Conservation (phyloP, 2,113 vertebrate genomes). For the Pseudonaja textilis region DNA sequence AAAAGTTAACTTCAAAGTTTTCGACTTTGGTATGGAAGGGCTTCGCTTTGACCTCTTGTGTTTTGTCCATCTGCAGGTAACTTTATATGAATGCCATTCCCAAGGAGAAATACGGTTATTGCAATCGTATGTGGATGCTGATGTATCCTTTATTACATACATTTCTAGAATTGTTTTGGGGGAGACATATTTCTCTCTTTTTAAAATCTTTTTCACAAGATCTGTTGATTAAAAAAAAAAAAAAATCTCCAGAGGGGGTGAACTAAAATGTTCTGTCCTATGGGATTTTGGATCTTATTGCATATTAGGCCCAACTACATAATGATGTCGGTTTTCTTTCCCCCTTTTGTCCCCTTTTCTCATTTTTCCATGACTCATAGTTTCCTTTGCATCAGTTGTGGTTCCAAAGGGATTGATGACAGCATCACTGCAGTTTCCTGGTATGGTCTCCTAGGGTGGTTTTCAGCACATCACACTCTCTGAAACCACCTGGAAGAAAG, state of each 20-base stretch:
- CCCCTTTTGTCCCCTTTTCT: background rate
- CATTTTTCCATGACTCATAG: background rate
- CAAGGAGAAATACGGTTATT: conserved; percentile 93
- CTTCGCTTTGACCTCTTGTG: conserved; percentile 3
- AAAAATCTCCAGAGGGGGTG: background rate
- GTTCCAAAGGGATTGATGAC: background rate
- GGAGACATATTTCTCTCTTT: background rate
- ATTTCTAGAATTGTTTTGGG: background rate
- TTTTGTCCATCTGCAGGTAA: conserved; percentile 78
- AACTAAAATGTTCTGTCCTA: background rate
- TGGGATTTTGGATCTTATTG: background rate
- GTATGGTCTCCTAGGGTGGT: background rate
- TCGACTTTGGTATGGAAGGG: background rate
- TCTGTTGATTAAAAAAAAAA: background rate
- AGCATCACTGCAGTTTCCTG: background rate
- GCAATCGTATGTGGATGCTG: conserved; percentile 96
- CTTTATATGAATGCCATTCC: conserved; percentile 96
- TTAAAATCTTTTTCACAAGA: background rate
- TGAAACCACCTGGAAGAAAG: background rate
- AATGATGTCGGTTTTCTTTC: background rate
- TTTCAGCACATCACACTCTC: background rate
- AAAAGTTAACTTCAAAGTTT: background rate
- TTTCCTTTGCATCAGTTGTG: background rate
- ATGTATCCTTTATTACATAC: conserved; percentile 84
- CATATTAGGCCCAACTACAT: background rate